These are phyloP conservation scores for Oreochromis mossambicus DNA, from an alignment of 2,797 vertebrate genomes.

Conservation along the genomic window DNA sequence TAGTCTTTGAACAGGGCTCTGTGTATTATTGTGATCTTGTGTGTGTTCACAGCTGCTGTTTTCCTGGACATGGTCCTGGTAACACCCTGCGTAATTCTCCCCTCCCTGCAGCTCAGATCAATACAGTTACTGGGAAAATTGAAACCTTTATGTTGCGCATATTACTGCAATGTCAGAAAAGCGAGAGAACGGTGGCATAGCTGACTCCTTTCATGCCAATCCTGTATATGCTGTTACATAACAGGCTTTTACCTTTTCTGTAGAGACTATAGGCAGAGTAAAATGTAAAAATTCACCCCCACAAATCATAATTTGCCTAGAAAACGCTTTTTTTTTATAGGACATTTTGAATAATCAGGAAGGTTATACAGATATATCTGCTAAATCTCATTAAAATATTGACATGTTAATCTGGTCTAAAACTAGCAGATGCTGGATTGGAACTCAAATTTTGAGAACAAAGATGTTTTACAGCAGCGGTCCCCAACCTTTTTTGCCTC, in stretches of 20 bases:
- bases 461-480: not conserved
- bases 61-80: constrained; percentile 20
- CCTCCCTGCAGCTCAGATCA: constrained; percentile 23
- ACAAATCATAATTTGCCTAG: not conserved
- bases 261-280: not conserved
- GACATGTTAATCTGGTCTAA: not conserved
- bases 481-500: too few species aligned
- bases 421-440: not conserved
- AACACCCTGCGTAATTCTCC: not conserved
- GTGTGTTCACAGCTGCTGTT: constrained; percentile 40
- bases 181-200: not conserved
- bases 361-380: not conserved
- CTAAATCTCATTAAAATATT: not conserved
- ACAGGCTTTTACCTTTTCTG: not conserved
- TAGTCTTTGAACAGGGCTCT: not conserved
- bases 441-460: not conserved
- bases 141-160: constrained; percentile 22
- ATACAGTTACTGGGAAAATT: constrained; percentile 34
- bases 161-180: constrained; percentile 15
- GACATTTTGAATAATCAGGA: not conserved
- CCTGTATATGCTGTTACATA: constrained; percentile 25
- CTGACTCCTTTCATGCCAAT: not conserved
- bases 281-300: not conserved
- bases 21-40: not conserved
- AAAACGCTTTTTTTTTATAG: not conserved